Evolutionary conservation across 1,140 invertebrate species (phyloP), one percentile per base, ranked within the genome.

Genomic region (Meloidogyne chitwoodi): DNA sequence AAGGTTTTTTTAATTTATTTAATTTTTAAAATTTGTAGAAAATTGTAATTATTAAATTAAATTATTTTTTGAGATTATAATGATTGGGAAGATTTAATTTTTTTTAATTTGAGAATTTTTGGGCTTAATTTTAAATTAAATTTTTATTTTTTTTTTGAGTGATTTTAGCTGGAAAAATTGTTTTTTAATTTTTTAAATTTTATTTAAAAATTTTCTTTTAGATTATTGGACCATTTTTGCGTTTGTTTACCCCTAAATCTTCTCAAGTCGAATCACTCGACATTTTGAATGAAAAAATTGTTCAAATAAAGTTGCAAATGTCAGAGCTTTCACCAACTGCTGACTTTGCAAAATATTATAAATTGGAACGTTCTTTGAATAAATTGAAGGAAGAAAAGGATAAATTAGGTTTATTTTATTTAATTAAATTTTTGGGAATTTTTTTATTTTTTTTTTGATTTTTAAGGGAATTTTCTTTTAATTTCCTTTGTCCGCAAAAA

Each of bases 281-380:
- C 14, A 14, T 63, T 12, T 24, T 77, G 19, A 34, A 74, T 16
- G 16, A 24, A 1, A 19, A 62, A 68, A 77, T 77, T n/a, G 12
- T 22, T 2, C 31, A 77, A 16, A 29, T 63, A 16, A 38, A 38
- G 16, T n/a, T 5, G 19, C 41, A 48, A 34, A 77, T 77, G 75
- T 19, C 69, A 14, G n/a, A 10, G 19, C 71, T 77, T 12, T 77
- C 75, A 8, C 75, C 75, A 8, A 65, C 64, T 41, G 16, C 26
- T 26, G 75, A 77, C 64, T 77, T 77, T 77, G 75, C 75, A 26
- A 44, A 77, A 63, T 77, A 77, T 74, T 77, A 74, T n/a, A 70
- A 74, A 27, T 14, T 38, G 22, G 75, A 77, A 34, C 70, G 75
- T 19, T 16, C 26, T 16, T 24, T 29, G 14, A 77, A 76, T 41